A percentile compares a stretch with the other conserved stretches of the same genome.
Conservation (phyloP, 2,797 vertebrate species). For the Chelmon rostratus region DNA sequence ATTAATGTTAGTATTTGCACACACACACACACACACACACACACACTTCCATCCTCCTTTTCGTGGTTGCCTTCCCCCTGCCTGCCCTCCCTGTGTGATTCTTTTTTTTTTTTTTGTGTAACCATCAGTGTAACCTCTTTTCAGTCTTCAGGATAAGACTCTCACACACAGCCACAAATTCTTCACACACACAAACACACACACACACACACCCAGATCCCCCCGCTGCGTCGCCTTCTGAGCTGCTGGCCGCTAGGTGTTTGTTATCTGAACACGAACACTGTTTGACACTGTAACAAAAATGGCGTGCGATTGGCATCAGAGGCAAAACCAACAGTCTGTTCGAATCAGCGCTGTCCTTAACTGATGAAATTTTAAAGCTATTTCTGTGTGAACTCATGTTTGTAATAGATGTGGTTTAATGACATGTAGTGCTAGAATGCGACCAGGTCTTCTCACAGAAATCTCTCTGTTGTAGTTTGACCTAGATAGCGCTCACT, state of each 20-base stretch:
- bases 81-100: slow-evolving; percentile 1
- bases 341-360: not conserved
- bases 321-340: slow-evolving; percentile 19
- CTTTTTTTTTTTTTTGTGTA: too few relatives aligned
- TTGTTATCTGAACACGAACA: slow-evolving; percentile 23
- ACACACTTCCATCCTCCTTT: slow-evolving; percentile 13
- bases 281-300: slow-evolving; percentile 26
- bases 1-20: slow-evolving; percentile 25
- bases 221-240: slow-evolving; percentile 19
- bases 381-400: not conserved
- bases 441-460: not conserved
- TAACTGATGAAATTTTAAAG: not conserved
- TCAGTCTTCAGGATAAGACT: not conserved
- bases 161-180: not conserved
- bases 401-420: slow-evolving; percentile 17
- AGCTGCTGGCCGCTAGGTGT: slow-evolving; percentile 28
- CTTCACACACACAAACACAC: too few relatives aligned
- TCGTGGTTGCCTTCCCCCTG: not conserved
- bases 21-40: slow-evolving; percentile 8
- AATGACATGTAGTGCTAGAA: slow-evolving; percentile 9
- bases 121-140: slow-evolving; percentile 13
- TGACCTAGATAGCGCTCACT: slow-evolving; percentile 34
- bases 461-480: not conserved
- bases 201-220: not conserved
- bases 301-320: not conserved